phyloP scores from a whole-genome alignment of 2,797 vertebrate species.

The Gallinago nigripennis region DNA sequence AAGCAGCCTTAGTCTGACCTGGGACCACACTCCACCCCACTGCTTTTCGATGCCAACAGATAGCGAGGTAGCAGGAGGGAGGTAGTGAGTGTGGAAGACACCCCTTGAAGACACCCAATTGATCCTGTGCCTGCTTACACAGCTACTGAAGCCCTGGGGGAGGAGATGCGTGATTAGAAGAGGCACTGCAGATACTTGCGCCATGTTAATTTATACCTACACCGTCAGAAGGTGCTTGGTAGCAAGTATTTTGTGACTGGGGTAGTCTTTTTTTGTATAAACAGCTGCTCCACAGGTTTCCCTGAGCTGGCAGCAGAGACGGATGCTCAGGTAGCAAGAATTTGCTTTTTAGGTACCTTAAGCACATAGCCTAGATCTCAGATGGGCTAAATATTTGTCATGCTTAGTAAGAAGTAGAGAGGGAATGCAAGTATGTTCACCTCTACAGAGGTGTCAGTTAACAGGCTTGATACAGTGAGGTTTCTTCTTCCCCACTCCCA shows the following conservation, averaged over 20 bases:
- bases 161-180: fast-evolving
- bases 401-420: not conserved
- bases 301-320: not conserved
- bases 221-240: not conserved
- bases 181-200: not conserved
- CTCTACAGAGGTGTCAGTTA: not conserved
- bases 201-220: fast-evolving
- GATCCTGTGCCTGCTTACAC: not conserved
- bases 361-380: not conserved
- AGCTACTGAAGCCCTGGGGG: not conserved
- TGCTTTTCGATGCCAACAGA: not conserved
- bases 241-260: not conserved
- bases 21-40: not conserved
- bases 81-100: not conserved
- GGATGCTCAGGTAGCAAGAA: not conserved
- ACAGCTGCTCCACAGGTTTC: not conserved
- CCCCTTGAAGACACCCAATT: not conserved
- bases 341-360: not conserved
- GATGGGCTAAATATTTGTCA: not conserved
- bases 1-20: not conserved
- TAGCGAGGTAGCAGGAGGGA: not conserved
- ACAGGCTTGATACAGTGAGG: not conserved
- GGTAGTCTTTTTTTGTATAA: not conserved
- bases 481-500: not conserved
- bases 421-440: not conserved